Conservation (phyloP, 2,888 invertebrate genomes). For the Drosophila maculinotata region DNA sequence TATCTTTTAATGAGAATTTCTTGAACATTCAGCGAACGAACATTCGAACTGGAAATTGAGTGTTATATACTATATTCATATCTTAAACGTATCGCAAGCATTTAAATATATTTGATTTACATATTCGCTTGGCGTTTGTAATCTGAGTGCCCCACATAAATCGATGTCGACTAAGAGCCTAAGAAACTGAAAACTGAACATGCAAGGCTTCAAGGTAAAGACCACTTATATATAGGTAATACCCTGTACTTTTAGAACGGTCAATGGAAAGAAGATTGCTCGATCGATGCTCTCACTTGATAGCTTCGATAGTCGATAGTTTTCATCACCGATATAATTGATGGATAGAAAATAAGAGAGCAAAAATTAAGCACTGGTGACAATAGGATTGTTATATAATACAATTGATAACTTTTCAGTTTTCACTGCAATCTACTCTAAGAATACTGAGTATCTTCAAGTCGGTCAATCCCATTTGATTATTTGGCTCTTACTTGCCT, state of each 20-base stretch:
- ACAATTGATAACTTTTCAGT: too few relatives aligned
- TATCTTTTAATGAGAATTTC: conserved; percentile 57
- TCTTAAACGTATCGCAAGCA: conserved; percentile 39
- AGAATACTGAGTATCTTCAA: not conserved
- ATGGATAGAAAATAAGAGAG: too few relatives aligned
- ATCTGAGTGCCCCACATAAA: conserved; percentile 56
- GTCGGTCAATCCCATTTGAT: too few relatives aligned
- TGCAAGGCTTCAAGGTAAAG: not conserved
- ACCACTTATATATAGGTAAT: not conserved
- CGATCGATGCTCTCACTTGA: not conserved
- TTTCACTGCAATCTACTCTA: too few relatives aligned
- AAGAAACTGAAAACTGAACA: conserved; percentile 2
- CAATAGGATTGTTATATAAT: too few relatives aligned
- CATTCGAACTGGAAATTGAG: conserved; percentile 9
- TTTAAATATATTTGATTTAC: conserved; percentile 50
- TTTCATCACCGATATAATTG: too few relatives aligned
- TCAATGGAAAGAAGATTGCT: too few relatives aligned
- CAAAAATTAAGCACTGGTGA: too few relatives aligned
- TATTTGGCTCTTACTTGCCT: too few relatives aligned
- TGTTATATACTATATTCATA: conserved; percentile 15
- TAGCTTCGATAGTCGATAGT: not conserved
- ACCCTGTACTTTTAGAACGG: not conserved
- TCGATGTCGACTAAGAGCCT: conserved; percentile 42
- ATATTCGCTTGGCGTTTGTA: conserved; percentile 43
- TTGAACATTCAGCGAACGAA: conserved; percentile 5